Evolutionary conservation across 2,113 vertebrate genomes (phyloP).

Genomic region (Daboia siamensis): DNA sequence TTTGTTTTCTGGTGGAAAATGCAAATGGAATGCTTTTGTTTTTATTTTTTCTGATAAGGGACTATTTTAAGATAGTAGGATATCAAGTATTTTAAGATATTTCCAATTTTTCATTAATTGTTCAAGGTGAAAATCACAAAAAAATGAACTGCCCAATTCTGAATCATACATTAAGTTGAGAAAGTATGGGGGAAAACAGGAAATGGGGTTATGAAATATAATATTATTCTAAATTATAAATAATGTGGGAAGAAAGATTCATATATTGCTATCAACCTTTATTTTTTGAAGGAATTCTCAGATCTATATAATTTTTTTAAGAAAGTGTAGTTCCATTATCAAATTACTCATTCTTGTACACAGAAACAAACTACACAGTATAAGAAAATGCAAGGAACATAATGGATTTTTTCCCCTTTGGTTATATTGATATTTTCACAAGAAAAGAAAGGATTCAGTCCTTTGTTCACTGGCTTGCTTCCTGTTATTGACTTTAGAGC

Average conservation of each 20-base stretch:
- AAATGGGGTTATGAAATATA: neutral
- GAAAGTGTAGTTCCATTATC: neutral
- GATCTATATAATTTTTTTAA: neutral
- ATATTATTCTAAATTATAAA: neutral
- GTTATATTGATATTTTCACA: neutral
- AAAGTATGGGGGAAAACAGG: neutral
- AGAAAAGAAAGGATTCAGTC: neutral
- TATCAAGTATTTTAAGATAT: neutral
- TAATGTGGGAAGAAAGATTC: neutral
- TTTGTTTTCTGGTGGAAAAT: neutral
- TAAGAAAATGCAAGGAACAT: neutral
- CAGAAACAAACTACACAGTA: neutral
- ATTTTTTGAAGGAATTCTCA: neutral
- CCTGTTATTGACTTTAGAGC: neutral
- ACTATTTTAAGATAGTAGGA: neutral
- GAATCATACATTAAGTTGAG: constrained; percentile 12
- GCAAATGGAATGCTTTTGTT: neutral
- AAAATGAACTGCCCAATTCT: constrained; percentile 46
- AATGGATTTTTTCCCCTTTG: neutral
- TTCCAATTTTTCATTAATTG: neutral
- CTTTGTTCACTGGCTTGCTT: neutral
- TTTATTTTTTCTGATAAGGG: neutral
- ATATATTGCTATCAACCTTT: neutral
- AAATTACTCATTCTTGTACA: neutral
- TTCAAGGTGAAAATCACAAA: constrained; percentile 41